Evolutionary conservation across 2,113 vertebrate genomes (phyloP).

Genomic region (Spilogale gracilis): DNA sequence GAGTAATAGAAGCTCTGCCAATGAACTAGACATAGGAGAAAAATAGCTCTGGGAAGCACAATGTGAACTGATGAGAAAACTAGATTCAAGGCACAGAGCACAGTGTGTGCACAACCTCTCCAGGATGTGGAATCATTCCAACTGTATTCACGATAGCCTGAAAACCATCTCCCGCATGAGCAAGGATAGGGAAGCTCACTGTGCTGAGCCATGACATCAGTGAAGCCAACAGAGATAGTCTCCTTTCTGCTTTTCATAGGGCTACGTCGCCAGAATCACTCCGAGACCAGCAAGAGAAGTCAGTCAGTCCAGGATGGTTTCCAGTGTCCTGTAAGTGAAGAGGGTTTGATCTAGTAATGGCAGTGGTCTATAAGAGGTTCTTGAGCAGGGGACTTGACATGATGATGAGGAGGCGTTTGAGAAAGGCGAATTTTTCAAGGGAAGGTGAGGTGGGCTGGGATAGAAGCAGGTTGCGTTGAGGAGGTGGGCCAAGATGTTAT

Average conservation of each 20-base stretch:
- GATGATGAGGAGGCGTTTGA: background rate
- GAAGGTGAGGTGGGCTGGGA: background rate
- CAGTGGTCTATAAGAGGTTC: background rate
- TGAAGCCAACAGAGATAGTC: background rate
- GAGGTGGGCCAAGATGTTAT: background rate
- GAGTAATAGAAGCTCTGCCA: background rate
- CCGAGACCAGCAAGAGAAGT: background rate
- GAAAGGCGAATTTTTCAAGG: background rate
- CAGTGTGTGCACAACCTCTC: background rate
- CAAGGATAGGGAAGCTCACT: background rate
- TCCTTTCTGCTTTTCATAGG: background rate
- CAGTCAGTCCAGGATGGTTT: background rate
- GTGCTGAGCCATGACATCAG: background rate
- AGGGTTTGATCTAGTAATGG: background rate
- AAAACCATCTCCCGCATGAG: background rate
- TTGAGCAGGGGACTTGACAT: background rate
- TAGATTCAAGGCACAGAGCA: background rate
- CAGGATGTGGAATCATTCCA: background rate
- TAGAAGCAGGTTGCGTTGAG: background rate
- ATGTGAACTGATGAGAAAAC: background rate
- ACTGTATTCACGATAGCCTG: background rate
- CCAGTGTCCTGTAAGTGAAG: background rate
- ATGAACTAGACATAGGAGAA: background rate
- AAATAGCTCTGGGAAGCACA: background rate
- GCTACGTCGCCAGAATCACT: background rate